Evolutionary conservation across 2,888 invertebrate species (phyloP).

Genomic region (Phalera bucephala): DNA sequence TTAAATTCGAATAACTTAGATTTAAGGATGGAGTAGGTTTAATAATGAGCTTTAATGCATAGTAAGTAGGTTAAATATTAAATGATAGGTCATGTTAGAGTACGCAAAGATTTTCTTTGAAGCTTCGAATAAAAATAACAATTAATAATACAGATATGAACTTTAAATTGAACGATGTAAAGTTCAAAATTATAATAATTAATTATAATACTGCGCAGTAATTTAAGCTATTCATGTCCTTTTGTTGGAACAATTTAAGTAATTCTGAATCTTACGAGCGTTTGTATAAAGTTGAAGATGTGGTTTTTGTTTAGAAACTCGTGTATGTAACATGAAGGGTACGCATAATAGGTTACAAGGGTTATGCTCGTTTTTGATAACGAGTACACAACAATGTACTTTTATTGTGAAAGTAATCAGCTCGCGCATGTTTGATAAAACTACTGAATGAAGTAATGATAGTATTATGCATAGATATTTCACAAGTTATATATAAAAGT

Average conservation of each 20-base stretch:
- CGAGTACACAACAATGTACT: not conserved
- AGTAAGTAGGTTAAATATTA: too few relatives aligned
- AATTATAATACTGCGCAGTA: constrained; percentile 4
- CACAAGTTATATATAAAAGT: too few relatives aligned
- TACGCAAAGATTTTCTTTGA: not conserved
- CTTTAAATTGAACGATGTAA: fast-evolving
- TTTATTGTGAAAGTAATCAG: not conserved
- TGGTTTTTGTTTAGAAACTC: not conserved
- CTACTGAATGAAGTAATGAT: too few relatives aligned
- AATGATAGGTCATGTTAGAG: too few relatives aligned
- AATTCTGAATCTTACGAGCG: too few relatives aligned
- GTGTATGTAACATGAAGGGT: not conserved
- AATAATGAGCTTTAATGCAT: too few relatives aligned
- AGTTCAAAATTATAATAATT: constrained; percentile 4
- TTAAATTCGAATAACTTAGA: too few relatives aligned
- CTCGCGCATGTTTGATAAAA: not conserved
- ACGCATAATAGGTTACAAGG: not conserved
- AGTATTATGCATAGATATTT: too few relatives aligned
- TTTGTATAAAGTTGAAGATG: constrained; percentile 6
- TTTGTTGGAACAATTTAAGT: too few relatives aligned
- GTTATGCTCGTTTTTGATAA: not conserved
- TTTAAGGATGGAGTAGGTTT: too few relatives aligned
- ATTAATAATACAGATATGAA: constrained; percentile 6
- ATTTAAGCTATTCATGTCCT: not conserved
- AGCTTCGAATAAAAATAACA: not conserved